A percentile compares a stretch with the other conserved stretches of the same genome.
phyloP scores from a whole-genome alignment of 2,113 vertebrate species.

The Phylloscopus trochilus region DNA sequence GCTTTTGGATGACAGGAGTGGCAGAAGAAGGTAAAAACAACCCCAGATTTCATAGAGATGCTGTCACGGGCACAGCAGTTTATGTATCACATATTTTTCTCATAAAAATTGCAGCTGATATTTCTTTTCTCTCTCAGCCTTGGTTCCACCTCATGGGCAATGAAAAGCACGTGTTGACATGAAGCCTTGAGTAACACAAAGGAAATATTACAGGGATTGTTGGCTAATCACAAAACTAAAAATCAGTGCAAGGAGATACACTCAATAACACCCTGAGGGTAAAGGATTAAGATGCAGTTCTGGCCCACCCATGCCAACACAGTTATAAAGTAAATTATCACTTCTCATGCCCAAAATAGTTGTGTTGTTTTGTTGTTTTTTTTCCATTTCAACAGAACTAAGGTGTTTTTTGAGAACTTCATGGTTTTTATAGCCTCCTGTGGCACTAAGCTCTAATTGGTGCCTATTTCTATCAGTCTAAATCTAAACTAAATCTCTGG shows the following conservation, averaged over 20 bases:
- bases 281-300: not conserved
- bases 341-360: not conserved
- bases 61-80: not conserved
- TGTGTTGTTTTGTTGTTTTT: no score
- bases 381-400: not conserved
- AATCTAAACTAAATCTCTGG: not conserved
- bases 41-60: not conserved
- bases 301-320: not conserved
- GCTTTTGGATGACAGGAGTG: not conserved
- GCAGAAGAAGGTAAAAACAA: not conserved
- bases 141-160: not conserved
- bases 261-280: accelerated
- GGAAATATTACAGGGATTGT: not conserved
- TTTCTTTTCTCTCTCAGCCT: not conserved
- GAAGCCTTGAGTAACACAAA: not conserved
- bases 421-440: not conserved
- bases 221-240: not conserved
- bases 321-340: not conserved
- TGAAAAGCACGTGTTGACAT: accelerated
- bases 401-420: not conserved
- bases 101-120: not conserved
- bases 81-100: not conserved
- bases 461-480: not conserved
- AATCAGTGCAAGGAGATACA: not conserved
- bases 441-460: not conserved